phyloP scores from a whole-genome alignment of 2,113 vertebrate genomes.

The Xyliphius kryptos region DNA sequence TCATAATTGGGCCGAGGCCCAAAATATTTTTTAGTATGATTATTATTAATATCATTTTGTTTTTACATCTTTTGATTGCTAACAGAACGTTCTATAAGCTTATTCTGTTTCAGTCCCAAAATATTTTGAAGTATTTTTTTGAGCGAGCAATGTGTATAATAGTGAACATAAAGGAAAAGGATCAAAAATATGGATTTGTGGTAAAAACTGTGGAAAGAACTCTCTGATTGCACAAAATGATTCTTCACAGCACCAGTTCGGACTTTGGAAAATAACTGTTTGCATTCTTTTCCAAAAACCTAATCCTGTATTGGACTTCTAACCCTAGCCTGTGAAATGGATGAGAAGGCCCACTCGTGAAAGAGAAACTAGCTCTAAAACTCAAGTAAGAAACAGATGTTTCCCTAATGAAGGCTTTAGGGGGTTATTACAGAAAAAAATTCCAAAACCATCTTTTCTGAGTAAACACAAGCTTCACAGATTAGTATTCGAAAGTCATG shows the following conservation, averaged over 20 bases:
- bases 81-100: too few species aligned
- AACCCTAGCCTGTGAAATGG: not conserved
- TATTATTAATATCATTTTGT: too few species aligned
- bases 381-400: constrained; percentile 1
- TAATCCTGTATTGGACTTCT: not conserved
- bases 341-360: not conserved
- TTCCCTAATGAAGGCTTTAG: not conserved
- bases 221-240: not conserved
- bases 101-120: not conserved
- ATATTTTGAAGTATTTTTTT: too few species aligned
- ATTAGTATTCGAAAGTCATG: constrained; percentile 30
- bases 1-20: too few species aligned
- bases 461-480: not conserved
- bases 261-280: not conserved
- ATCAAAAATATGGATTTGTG: not conserved
- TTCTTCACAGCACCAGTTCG: not conserved
- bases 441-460: not conserved
- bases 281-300: not conserved
- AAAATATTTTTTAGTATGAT: too few species aligned
- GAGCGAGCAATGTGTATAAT: too few species aligned
- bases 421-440: not conserved
- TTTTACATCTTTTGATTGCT: too few species aligned
- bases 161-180: not conserved
- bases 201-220: not conserved
- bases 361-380: not conserved